These are phyloP conservation scores for Antheraea pernyi DNA, from an alignment of 1,140 invertebrate genomes.

Conservation along the genomic window DNA sequence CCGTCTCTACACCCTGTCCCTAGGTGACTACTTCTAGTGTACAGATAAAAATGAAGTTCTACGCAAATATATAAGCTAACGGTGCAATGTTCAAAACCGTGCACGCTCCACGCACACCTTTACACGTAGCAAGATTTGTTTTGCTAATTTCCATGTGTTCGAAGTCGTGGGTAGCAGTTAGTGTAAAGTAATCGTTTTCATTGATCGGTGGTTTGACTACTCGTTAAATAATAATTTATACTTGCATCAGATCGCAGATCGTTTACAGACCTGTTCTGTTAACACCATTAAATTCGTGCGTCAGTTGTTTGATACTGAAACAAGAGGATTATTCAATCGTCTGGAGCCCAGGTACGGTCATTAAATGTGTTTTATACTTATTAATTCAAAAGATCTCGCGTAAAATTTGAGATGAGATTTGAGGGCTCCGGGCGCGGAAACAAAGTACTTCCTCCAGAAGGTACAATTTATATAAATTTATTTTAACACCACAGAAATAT, in stretches of 20 bases:
- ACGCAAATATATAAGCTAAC: too few species aligned
- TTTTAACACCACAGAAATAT: too few species aligned
- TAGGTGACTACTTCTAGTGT: too few species aligned
- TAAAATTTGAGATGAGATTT: constrained; percentile 59
- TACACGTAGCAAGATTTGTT: too few species aligned
- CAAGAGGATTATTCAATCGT: constrained; percentile 47
- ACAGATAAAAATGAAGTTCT: too few species aligned
- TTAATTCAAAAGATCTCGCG: constrained; percentile 57
- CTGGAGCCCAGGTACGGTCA: constrained; percentile 30
- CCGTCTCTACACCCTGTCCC: too few species aligned
- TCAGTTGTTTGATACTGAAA: constrained; percentile 24
- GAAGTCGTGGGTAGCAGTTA: too few species aligned
- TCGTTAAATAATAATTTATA: neutral
- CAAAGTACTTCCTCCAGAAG: neutral
- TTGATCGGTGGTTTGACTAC: neutral
- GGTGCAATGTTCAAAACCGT: too few species aligned
- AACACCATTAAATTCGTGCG: neutral
- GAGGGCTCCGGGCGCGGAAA: constrained; percentile 27
- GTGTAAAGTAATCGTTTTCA: too few species aligned
- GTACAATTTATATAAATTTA: neutral
- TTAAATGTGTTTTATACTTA: constrained; percentile 53
- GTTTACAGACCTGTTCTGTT: neutral
- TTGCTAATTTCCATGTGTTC: too few species aligned
- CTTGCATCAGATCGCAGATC: neutral
- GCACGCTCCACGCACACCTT: too few species aligned